A percentile compares a stretch with the other conserved stretches of the same genome.
phyloP scores from a whole-genome alignment of 2,797 vertebrate genomes.

The Halcyon leucocephala region DNA sequence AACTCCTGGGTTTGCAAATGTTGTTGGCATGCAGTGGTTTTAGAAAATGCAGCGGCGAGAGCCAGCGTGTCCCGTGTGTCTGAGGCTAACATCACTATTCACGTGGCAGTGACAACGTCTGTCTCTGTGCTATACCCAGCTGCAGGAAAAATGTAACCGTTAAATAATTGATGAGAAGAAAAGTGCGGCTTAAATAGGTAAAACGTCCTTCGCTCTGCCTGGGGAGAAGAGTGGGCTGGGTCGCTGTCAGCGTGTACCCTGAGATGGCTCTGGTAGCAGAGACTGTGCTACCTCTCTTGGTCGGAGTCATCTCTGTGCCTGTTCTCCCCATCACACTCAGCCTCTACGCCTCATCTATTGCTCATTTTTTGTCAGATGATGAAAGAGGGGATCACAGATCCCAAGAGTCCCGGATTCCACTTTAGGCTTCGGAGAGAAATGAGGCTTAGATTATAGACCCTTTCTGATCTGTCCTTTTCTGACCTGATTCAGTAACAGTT shows the following conservation, averaged over 20 bases:
- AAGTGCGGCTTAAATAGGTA: not conserved
- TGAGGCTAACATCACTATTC: not conserved
- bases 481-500: accelerated
- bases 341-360: accelerated
- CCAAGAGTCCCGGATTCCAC: not conserved
- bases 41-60: not conserved
- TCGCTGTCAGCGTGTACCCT: accelerated
- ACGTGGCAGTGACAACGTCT: accelerated
- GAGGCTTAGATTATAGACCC: not conserved
- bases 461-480: not conserved
- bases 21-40: accelerated
- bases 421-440: not conserved
- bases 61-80: accelerated
- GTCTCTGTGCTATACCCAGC: not conserved
- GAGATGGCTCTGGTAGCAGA: accelerated
- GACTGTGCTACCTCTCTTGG: accelerated
- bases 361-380: not conserved
- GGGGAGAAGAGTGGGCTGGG: accelerated
- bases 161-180: not conserved
- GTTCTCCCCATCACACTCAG: accelerated
- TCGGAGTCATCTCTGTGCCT: accelerated
- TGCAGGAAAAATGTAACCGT: not conserved
- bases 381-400: not conserved
- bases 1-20: accelerated
- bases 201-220: accelerated